phyloP scores from a whole-genome alignment of 2,113 vertebrate genomes.

The Seriola quinqueradiata region DNA sequence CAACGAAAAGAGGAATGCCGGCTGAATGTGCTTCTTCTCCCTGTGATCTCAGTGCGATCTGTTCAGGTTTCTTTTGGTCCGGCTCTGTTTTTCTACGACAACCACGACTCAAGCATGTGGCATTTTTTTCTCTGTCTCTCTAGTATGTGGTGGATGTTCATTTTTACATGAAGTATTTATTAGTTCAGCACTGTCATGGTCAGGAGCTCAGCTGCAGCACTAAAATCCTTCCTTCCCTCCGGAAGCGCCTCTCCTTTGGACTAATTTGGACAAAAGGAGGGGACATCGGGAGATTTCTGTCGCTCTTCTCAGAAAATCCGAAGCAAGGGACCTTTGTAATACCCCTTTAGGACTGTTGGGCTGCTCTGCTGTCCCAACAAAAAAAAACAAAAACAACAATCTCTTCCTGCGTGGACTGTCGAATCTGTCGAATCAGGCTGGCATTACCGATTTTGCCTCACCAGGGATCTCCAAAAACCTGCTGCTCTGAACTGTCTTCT shows the following conservation, averaged over 20 bases:
- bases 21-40: constrained; percentile 41
- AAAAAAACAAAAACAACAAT: constrained; percentile 23
- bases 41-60: constrained; percentile 73
- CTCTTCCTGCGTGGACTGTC: constrained; percentile 49
- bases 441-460: constrained; percentile 71
- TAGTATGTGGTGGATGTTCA: constrained; percentile 59
- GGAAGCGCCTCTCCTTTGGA: constrained; percentile 27
- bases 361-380: constrained; percentile 32
- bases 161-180: constrained; percentile 87
- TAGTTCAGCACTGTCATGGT: constrained; percentile 83
- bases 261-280: constrained; percentile 8
- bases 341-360: constrained; percentile 44
- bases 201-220: constrained; percentile 65
- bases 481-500: constrained; percentile 89
- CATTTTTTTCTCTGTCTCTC: constrained; percentile 60
- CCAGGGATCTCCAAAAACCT: constrained; percentile 67
- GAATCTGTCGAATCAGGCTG: constrained; percentile 57
- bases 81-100: constrained; percentile 37
- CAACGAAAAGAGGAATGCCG: constrained; percentile 39
- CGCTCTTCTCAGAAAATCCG: constrained; percentile 18
- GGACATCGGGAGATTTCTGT: neutral
- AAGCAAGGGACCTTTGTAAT: constrained; percentile 34
- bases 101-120: constrained; percentile 79
- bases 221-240: constrained; percentile 28
- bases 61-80: constrained; percentile 62